These are phyloP conservation scores for Ciona savignyi DNA, from an alignment of 23 tunicate species.

Conservation along the genomic window DNA sequence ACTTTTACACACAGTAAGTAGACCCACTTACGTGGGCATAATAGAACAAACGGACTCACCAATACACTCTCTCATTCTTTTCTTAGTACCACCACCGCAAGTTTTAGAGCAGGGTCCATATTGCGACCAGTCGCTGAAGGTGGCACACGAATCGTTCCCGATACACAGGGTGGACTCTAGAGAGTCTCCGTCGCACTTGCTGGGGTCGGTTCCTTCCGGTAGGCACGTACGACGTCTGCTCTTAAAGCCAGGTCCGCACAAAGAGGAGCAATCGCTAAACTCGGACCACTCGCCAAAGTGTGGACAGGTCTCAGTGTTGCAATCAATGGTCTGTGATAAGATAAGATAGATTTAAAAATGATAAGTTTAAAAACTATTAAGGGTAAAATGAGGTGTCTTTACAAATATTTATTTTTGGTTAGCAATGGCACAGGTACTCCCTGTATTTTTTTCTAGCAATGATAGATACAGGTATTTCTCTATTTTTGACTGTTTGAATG, in stretches of 20 bases:
- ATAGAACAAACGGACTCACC: too few relatives aligned
- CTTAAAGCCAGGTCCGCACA: slow-evolving; percentile 38
- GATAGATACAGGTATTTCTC: too few relatives aligned
- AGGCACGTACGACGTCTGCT: slow-evolving; percentile 20
- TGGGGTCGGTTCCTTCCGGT: slow-evolving; percentile 6
- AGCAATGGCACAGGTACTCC: too few relatives aligned
- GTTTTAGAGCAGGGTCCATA: slow-evolving; percentile 31
- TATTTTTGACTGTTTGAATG: too few relatives aligned
- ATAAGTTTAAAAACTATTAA: too few relatives aligned
- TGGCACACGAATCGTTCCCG: slow-evolving; percentile 17
- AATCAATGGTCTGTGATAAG: slow-evolving; percentile 9
- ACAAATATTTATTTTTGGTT: too few relatives aligned
- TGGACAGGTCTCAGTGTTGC: slow-evolving; percentile 34
- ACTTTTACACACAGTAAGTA: too few relatives aligned
- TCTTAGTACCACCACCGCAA: slow-evolving; percentile 67
- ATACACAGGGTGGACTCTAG: slow-evolving; percentile 4
- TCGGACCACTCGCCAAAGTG: slow-evolving; percentile 46
- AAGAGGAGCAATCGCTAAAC: slow-evolving; percentile 30
- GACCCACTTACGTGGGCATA: too few relatives aligned
- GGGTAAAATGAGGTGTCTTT: too few relatives aligned
- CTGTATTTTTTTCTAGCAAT: too few relatives aligned
- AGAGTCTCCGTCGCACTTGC: slow-evolving; percentile 20
- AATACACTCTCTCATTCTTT: slow-evolving; percentile 37
- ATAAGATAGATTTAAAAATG: too few relatives aligned
- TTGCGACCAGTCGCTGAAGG: slow-evolving; percentile 31